phyloP scores from a whole-genome alignment of 2,797 vertebrate species.

The Scomberomorus guttatus region DNA sequence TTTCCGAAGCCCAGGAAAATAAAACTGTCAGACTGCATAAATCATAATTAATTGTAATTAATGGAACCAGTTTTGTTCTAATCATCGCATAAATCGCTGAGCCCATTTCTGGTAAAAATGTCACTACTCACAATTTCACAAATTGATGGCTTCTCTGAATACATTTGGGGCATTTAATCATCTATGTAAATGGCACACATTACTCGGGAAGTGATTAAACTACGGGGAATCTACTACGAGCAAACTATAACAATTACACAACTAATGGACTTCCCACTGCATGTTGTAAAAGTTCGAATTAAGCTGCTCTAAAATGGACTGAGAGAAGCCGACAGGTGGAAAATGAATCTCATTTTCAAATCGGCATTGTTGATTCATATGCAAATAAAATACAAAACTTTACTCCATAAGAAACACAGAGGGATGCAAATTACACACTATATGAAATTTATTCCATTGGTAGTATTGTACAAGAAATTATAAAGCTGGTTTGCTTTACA shows the following conservation, averaged over 20 bases:
- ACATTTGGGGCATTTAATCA: conserved; percentile 73
- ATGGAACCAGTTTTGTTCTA: conserved; percentile 71
- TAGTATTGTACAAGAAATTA: conserved; percentile 78
- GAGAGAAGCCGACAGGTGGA: neutral
- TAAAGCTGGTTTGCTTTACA: conserved; percentile 59
- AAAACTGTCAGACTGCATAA: conserved; percentile 76
- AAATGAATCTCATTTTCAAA: neutral
- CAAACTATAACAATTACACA: conserved; percentile 58
- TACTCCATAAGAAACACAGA: conserved; percentile 12
- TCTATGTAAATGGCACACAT: conserved; percentile 68
- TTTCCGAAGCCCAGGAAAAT: conserved; percentile 63
- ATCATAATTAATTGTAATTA: conserved; percentile 78
- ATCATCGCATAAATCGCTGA: conserved; percentile 72
- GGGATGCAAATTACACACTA: conserved; percentile 18
- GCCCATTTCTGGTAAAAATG: conserved; percentile 52
- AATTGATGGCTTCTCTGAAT: conserved; percentile 73
- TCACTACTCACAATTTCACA: conserved; percentile 57
- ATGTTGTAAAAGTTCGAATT: conserved; percentile 30
- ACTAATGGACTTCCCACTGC: conserved; percentile 45
- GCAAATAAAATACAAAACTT: neutral
- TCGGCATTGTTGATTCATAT: neutral
- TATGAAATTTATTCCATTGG: conserved; percentile 77
- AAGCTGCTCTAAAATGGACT: neutral
- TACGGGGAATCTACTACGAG: conserved; percentile 33
- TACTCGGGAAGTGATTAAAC: conserved; percentile 63